Conservation (phyloP, 2,888 invertebrate species). For the Anoplius nigerrimus region DNA sequence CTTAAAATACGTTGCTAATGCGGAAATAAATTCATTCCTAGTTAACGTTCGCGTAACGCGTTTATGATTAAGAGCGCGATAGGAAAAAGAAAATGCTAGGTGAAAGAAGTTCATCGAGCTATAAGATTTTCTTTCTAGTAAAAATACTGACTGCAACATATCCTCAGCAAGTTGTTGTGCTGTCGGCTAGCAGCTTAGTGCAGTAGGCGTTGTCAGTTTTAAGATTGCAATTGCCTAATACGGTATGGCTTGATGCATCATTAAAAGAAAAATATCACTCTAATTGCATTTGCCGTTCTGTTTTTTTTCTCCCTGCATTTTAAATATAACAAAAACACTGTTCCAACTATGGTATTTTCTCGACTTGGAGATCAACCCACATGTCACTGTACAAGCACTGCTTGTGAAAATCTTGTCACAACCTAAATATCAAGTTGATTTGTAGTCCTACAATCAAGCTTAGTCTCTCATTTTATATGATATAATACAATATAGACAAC, state of each 20-base stretch:
- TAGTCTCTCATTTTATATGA: constrained; percentile 54
- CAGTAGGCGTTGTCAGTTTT: constrained; percentile 46
- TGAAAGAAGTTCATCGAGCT: background rate
- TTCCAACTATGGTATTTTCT: constrained; percentile 31
- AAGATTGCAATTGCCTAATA: constrained; percentile 32
- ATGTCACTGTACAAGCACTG: constrained; percentile 47
- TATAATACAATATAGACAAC: constrained; percentile 61
- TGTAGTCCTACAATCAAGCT: constrained; percentile 52
- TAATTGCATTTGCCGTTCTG: constrained; percentile 9
- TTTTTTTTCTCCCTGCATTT: constrained; percentile 2
- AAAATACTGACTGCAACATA: constrained; percentile 57
- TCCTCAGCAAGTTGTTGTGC: constrained; percentile 51
- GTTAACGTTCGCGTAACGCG: background rate
- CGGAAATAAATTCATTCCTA: background rate
- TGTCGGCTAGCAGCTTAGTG: constrained; percentile 45
- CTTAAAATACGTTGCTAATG: too few relatives aligned
- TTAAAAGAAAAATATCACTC: constrained; percentile 29
- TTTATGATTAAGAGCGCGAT: background rate
- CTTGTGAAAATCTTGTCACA: constrained; percentile 52
- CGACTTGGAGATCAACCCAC: constrained; percentile 39
- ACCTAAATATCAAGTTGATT: constrained; percentile 56
- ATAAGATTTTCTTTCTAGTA: constrained; percentile 28
- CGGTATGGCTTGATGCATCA: constrained; percentile 28
- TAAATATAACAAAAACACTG: constrained; percentile 35
- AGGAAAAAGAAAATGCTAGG: constrained; percentile 3